phyloP scores from a whole-genome alignment of 2,113 vertebrate species.

The Perca flavescens region DNA sequence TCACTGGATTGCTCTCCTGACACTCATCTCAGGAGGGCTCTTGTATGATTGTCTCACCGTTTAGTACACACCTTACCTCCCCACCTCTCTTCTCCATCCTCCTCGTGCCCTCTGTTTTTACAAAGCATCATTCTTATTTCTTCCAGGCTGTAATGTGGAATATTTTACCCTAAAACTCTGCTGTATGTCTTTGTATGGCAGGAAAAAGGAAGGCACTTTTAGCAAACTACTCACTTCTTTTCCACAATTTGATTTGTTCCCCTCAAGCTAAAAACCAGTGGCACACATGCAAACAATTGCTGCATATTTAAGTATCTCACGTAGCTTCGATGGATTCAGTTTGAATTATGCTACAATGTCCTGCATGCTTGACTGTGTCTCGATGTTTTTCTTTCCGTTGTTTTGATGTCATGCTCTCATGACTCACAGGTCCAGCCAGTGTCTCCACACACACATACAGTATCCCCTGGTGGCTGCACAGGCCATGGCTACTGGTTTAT shows the following conservation, averaged over 20 bases:
- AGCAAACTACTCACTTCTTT: neutral
- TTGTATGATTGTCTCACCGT: neutral
- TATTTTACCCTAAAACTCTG: neutral
- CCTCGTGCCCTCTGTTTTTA: neutral
- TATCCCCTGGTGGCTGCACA: conserved; percentile 27
- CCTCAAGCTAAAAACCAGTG: neutral
- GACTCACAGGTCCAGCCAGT: conserved; percentile 11
- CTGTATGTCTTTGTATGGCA: neutral
- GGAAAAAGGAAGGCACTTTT: neutral
- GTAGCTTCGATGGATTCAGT: neutral
- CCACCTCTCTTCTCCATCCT: neutral
- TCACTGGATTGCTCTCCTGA: conserved; percentile 23
- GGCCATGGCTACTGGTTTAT: conserved; percentile 20
- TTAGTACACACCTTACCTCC: neutral
- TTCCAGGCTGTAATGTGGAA: neutral
- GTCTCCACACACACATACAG: conserved; percentile 15
- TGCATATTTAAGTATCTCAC: neutral
- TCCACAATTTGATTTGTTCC: neutral
- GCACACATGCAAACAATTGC: neutral
- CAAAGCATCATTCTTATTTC: neutral
- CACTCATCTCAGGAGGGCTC: neutral
- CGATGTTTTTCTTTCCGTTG: conserved; percentile 8
- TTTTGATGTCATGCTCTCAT: conserved; percentile 24
- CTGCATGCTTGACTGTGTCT: neutral
- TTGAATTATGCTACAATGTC: neutral